Evolutionary conservation across 1,140 invertebrate genomes (phyloP).

Genomic region (Drosophila nebulosa): DNA sequence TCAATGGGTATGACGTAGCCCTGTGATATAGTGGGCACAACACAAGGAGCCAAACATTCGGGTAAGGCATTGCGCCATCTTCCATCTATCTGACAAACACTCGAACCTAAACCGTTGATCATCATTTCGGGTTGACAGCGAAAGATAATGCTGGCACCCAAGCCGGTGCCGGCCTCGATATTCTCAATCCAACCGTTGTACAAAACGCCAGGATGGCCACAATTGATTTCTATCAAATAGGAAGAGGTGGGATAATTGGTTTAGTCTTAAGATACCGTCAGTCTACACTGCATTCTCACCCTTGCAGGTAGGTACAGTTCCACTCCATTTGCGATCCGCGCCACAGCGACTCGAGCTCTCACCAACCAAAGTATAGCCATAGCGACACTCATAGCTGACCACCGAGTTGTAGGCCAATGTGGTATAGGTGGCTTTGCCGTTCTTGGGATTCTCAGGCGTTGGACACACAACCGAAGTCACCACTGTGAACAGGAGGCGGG

Average conservation of each 20-base stretch:
- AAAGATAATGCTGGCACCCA: constrained; percentile 96
- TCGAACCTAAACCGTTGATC: constrained; percentile 92
- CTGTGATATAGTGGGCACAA: constrained; percentile 93
- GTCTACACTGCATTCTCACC: constrained; percentile 41
- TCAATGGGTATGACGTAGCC: constrained; percentile 86
- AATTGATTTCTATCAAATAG: constrained; percentile 91
- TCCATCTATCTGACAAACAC: constrained; percentile 95
- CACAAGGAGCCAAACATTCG: constrained; percentile 94
- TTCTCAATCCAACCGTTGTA: constrained; percentile 98
- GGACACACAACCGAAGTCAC: constrained; percentile 94
- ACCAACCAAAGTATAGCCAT: constrained; percentile 94
- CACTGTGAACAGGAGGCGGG: constrained; percentile 82
- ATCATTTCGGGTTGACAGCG: constrained; percentile 96
- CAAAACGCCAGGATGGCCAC: constrained; percentile 92
- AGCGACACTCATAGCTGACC: constrained; percentile 95
- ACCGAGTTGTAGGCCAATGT: constrained; percentile 97
- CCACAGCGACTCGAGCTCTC: constrained; percentile 93
- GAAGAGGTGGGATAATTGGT: neutral
- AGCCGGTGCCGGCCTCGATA: constrained; percentile 91
- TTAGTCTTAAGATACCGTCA: neutral
- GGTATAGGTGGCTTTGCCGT: constrained; percentile 94
- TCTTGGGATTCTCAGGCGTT: constrained; percentile 91
- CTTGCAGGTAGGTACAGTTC: constrained; percentile 92
- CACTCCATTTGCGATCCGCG: constrained; percentile 95
- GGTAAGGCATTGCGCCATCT: constrained; percentile 96